A percentile compares a stretch with the other conserved stretches of the same genome.
Conservation (phyloP, 1,140 invertebrate genomes). For the Megalopta genalis region DNA sequence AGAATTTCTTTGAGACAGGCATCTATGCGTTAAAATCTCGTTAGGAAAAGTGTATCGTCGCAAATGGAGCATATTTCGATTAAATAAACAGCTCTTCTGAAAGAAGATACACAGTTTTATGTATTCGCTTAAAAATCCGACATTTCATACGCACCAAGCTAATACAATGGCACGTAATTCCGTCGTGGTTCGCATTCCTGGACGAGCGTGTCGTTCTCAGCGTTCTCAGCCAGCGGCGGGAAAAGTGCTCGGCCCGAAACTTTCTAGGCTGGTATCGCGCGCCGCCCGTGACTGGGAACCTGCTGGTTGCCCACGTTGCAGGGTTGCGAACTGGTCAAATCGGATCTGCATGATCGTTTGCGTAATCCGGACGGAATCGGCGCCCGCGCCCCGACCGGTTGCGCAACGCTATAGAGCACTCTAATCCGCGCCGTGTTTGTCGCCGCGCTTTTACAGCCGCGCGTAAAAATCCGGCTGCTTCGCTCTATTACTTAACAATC, state of each 20-base stretch:
- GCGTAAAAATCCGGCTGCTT: neutral
- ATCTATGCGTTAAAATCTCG: no score
- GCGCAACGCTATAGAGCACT: neutral
- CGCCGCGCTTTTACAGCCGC: neutral
- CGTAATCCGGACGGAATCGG: neutral
- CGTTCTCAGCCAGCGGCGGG: slow-evolving; percentile 46
- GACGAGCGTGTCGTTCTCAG: slow-evolving; percentile 38
- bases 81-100: no score
- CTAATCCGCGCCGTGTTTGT: neutral
- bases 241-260: slow-evolving; percentile 71
- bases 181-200: slow-evolving; percentile 36
- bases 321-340: slow-evolving; percentile 15
- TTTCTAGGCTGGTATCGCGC: slow-evolving; percentile 71
- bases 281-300: slow-evolving; percentile 39
- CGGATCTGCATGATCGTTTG: neutral
- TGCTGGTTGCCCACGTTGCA: neutral
- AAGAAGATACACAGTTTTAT: no score
- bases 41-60: no score
- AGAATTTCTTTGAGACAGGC: no score
- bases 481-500: neutral
- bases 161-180: slow-evolving; percentile 5
- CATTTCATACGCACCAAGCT: no score
- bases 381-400: neutral
- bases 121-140: no score
- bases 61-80: no score